These are phyloP conservation scores for Peromyscus eremicus DNA, from an alignment of 2,797 vertebrate species.

Conservation along the genomic window DNA sequence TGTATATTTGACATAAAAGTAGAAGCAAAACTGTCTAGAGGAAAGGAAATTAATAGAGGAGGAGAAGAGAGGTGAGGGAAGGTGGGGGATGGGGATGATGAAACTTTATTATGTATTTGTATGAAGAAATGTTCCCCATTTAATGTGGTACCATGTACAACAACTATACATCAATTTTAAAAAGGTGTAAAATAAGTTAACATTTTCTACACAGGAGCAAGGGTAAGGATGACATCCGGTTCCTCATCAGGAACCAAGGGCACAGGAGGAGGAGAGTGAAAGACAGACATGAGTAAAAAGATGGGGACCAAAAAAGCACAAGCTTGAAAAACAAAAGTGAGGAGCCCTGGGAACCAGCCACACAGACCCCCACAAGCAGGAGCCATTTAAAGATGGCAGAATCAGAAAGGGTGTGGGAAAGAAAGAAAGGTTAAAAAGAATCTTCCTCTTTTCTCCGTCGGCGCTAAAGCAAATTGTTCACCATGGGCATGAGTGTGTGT, in stretches of 20 bases:
- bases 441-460: not conserved
- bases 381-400: not conserved
- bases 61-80: not conserved
- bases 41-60: no score
- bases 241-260: not conserved
- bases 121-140: not conserved
- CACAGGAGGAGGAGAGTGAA: not conserved
- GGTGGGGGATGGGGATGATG: no score
- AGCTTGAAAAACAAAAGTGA: not conserved
- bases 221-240: not conserved
- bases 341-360: not conserved
- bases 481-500: not conserved
- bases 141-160: no score
- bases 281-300: not conserved
- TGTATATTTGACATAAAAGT: not conserved
- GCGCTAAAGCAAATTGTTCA: not conserved
- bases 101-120: not conserved
- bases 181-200: not conserved
- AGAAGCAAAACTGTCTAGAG: not conserved
- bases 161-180: not conserved
- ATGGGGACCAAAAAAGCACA: not conserved
- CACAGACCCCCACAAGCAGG: not conserved
- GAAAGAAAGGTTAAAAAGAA: not conserved
- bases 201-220: not conserved
- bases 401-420: not conserved